These are phyloP conservation scores for Rachycentron canadum DNA, from an alignment of 2,797 vertebrate species.

Conservation along the genomic window DNA sequence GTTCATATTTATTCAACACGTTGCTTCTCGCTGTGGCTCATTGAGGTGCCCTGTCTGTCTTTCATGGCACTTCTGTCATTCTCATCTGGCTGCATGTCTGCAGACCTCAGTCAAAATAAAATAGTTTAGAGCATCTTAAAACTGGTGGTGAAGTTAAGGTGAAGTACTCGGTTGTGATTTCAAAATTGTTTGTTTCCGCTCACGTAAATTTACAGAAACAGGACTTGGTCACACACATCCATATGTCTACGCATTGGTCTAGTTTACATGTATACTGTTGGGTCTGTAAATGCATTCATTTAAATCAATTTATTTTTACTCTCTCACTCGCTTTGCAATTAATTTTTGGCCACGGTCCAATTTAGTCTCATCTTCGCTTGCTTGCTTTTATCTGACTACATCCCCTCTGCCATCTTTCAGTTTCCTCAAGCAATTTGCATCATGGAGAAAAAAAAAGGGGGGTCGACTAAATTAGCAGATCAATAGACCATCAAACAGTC, in stretches of 20 bases:
- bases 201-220: background rate
- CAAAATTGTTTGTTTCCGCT: too few relatives aligned
- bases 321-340: constrained; percentile 35
- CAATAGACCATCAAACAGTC: constrained; percentile 89
- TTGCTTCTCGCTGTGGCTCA: background rate
- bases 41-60: background rate
- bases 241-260: background rate
- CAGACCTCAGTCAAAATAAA: background rate
- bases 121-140: background rate
- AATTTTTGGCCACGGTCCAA: constrained; percentile 45
- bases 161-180: too few relatives aligned
- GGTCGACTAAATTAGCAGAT: constrained; percentile 88
- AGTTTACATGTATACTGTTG: background rate
- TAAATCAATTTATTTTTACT: constrained; percentile 8
- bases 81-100: background rate
- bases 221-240: background rate
- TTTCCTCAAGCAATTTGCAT: constrained; percentile 87
- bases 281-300: background rate
- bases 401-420: constrained; percentile 82
- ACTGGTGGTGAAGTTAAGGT: background rate
- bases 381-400: constrained; percentile 75
- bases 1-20: background rate
- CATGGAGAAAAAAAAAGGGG: constrained; percentile 62
- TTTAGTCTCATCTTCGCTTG: constrained; percentile 24
- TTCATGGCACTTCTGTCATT: background rate